Conservation (phyloP, 2,888 invertebrate genomes). For the Conchocele bisecta region DNA sequence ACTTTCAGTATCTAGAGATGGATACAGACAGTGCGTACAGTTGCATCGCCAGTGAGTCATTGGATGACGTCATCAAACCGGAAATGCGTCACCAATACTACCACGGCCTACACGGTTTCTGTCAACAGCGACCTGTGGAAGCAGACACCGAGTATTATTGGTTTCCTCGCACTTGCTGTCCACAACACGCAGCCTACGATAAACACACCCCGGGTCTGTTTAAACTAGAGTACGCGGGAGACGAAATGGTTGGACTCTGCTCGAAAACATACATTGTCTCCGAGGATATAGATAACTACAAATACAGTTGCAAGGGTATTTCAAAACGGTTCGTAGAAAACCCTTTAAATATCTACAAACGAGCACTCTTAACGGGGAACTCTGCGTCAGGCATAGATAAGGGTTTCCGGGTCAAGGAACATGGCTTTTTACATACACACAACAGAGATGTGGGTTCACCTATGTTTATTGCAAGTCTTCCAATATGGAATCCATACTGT, state of each 20-base stretch:
- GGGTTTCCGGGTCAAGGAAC: conserved; percentile 1
- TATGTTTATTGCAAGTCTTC: conserved; percentile 22
- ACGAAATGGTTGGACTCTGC: conserved; percentile 13
- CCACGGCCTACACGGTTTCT: not conserved
- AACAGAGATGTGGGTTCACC: not conserved
- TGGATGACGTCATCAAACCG: conserved; percentile 10
- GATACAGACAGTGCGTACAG: conserved; percentile 51
- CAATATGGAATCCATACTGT: not conserved
- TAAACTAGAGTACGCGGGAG: conserved; percentile 9
- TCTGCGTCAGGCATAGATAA: not conserved
- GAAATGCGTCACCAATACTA: not conserved
- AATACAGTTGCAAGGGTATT: not conserved
- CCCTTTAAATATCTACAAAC: not conserved
- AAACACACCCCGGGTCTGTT: not conserved
- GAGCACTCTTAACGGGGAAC: not conserved
- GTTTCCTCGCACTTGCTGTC: conserved; percentile 11
- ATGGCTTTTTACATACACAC: not conserved
- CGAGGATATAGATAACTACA: not conserved
- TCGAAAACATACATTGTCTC: conserved; percentile 12
- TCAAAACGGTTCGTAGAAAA: not conserved
- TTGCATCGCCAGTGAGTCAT: not conserved
- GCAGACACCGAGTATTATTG: not conserved
- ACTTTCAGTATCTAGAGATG: conserved; percentile 45
- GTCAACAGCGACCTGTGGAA: not conserved
- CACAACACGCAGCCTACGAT: not conserved